A percentile compares a stretch with the other conserved stretches of the same genome.
Evolutionary conservation across 2,797 vertebrate species (phyloP).

Genomic region (Melanotaenia nigrans): DNA sequence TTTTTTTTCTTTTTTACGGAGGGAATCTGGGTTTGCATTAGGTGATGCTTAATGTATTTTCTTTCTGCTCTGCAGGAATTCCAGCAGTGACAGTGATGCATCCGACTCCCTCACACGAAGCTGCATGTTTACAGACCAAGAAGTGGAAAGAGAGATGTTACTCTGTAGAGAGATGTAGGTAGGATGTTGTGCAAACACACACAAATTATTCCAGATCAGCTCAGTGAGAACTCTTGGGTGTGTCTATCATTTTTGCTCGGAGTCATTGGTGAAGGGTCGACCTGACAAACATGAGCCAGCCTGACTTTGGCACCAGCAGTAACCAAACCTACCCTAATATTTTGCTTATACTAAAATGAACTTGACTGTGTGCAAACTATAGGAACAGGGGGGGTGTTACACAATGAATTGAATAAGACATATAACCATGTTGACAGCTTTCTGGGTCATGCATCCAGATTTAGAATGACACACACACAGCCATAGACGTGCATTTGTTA

Average conservation of each 20-base stretch:
- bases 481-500: conserved; percentile 2
- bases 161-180: background rate
- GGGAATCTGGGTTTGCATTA: background rate
- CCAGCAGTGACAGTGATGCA: background rate
- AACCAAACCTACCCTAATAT: background rate
- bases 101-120: background rate
- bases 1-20: too few relatives aligned
- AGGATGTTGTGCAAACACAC: background rate
- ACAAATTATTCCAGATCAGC: background rate
- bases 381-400: background rate
- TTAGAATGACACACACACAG: conserved; percentile 46
- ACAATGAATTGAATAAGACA: background rate
- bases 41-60: background rate
- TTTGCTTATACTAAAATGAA: background rate
- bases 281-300: background rate
- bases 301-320: background rate
- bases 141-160: conserved; percentile 5
- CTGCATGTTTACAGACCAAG: conserved; percentile 16
- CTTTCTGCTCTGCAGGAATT: background rate
- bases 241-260: background rate
- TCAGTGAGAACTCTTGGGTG: background rate
- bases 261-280: background rate
- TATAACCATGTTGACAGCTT: conserved; percentile 15
- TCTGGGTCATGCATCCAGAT: conserved; percentile 62
- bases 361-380: background rate